These are phyloP conservation scores for Mungos mungo DNA, from an alignment of 2,113 vertebrate genomes.

Conservation along the genomic window DNA sequence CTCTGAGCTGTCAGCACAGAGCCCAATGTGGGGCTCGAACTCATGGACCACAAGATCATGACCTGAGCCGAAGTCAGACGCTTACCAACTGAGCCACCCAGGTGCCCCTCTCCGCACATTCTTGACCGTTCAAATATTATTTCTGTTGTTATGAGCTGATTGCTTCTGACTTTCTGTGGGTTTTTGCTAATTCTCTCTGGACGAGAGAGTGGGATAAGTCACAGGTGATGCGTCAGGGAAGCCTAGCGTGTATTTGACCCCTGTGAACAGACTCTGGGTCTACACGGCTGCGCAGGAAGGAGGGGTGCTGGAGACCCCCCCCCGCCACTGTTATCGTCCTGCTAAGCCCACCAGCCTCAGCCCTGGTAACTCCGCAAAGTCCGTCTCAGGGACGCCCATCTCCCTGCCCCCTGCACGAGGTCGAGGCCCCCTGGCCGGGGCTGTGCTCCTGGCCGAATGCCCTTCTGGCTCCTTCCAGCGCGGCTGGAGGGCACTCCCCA, in stretches of 20 bases:
- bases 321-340: rapidly evolving
- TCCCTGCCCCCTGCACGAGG: neutral
- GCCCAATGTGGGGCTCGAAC: no score
- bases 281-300: neutral
- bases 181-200: neutral
- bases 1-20: no score
- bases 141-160: neutral
- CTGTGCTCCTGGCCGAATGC: neutral
- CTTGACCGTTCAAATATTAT: neutral
- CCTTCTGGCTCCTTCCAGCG: neutral
- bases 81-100: no score
- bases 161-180: neutral
- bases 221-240: neutral
- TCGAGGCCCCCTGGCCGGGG: neutral
- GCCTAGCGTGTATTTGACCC: neutral
- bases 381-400: neutral
- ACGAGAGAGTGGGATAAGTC: neutral
- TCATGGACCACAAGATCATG: no score
- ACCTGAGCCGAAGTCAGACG: no score
- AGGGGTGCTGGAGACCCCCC: neutral
- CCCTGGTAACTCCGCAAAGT: no score
- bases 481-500: neutral
- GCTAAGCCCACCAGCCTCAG: no score
- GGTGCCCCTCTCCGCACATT: neutral
- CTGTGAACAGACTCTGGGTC: neutral